A percentile compares a stretch with the other conserved stretches of the same genome.
These are phyloP conservation scores for Epsilonema sp. DNA, from an alignment of 2,888 invertebrate genomes.

Conservation along the genomic window DNA sequence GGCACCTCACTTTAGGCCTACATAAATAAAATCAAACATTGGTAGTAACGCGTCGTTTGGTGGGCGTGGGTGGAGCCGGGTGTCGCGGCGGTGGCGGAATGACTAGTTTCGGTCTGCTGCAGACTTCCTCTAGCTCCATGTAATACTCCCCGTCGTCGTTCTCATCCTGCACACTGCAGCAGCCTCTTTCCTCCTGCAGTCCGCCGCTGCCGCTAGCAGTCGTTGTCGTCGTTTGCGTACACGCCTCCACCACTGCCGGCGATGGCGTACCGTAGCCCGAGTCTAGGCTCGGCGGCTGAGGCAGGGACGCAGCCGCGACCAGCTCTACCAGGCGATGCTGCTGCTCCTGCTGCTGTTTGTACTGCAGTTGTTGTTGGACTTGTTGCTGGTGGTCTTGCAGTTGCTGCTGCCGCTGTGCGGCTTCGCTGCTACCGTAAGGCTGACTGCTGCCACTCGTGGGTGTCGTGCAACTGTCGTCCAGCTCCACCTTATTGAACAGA, in stretches of 20 bases:
- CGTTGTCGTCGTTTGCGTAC: neutral
- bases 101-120: neutral
- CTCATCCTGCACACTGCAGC: neutral
- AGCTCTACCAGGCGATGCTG: neutral
- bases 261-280: constrained; percentile 7
- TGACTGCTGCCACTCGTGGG: constrained; percentile 7
- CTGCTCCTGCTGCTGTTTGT: no score
- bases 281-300: constrained; percentile 3
- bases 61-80: constrained; percentile 7
- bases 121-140: constrained; percentile 5
- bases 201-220: neutral
- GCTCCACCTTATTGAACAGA: constrained; percentile 5
- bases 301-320: neutral
- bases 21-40: no score
- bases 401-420: neutral
- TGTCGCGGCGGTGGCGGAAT: constrained; percentile 9
- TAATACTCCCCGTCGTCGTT: no score
- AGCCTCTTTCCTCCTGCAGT: neutral
- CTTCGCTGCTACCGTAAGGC: neutral
- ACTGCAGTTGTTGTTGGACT: no score
- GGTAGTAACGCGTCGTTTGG: no score
- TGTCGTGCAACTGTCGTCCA: constrained; percentile 9
- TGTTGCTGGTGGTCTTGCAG: neutral
- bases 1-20: no score
- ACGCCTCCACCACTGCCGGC: neutral